phyloP scores from a whole-genome alignment of 2,113 vertebrate species.

The Centrocercus urophasianus region DNA sequence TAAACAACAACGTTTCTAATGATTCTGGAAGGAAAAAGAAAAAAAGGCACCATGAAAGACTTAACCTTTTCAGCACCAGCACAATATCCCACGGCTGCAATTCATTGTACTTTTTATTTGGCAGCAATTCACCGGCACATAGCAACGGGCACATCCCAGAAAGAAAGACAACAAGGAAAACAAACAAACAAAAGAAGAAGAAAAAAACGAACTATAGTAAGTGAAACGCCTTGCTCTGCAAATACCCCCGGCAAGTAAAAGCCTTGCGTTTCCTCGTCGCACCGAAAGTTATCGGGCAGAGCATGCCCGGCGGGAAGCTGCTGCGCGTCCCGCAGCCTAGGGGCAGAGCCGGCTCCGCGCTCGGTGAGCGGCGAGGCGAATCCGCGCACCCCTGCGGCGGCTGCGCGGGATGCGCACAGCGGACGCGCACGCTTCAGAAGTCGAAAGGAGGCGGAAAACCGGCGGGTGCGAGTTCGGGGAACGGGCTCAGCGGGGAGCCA shows the following conservation, averaged over 20 bases:
- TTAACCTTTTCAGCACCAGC: conserved; percentile 39
- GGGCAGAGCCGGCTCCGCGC: no score
- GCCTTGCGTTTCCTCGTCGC: not conserved
- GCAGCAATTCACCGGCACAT: not conserved
- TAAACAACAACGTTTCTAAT: conserved; percentile 27
- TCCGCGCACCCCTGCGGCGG: not conserved
- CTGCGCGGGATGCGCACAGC: not conserved
- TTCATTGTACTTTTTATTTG: not conserved
- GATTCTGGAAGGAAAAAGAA: not conserved
- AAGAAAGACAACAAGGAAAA: not conserved
- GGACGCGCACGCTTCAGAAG: no score
- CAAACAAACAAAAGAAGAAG: not conserved
- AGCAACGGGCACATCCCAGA: not conserved
- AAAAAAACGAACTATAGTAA: not conserved
- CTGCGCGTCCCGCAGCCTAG: not conserved
- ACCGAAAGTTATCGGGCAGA: not conserved
- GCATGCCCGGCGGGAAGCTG: not conserved
- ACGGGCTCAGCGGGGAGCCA: not conserved
- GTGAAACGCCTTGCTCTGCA: not conserved
- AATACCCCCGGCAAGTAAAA: not conserved
- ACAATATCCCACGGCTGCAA: not conserved
- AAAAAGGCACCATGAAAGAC: not conserved
- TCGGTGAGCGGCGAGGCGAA: not conserved
- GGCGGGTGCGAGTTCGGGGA: not conserved
- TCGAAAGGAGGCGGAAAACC: not conserved